phyloP scores from a whole-genome alignment of 2,113 vertebrate genomes.

The Microcebus murinus region DNA sequence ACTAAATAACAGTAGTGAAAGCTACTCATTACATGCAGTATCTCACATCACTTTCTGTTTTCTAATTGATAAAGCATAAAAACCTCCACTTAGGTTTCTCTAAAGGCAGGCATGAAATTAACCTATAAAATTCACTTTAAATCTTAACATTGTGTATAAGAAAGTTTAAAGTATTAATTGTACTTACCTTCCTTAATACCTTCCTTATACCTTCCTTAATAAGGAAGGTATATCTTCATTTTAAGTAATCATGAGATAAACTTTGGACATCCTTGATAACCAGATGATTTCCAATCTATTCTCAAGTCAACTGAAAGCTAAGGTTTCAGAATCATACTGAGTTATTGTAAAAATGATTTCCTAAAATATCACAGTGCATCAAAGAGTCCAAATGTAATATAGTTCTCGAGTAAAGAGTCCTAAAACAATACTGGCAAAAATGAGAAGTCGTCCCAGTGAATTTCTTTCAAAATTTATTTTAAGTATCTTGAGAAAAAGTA shows the following conservation, averaged over 20 bases:
- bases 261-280: neutral
- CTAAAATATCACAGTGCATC: neutral
- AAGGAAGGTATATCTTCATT: neutral
- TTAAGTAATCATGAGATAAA: neutral
- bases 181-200: neutral
- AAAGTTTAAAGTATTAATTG: neutral
- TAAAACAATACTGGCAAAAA: neutral
- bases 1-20: neutral
- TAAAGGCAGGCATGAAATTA: neutral
- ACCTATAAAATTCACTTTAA: neutral
- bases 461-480: neutral
- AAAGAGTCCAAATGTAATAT: neutral
- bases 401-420: neutral
- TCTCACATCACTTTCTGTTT: neutral
- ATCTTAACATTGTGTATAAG: neutral
- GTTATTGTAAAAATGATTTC: slow-evolving; percentile 14
- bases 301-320: neutral
- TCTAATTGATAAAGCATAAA: neutral
- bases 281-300: neutral
- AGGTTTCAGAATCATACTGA: neutral
- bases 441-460: neutral
- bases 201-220: neutral
- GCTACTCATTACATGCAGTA: neutral
- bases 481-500: neutral
- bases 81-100: neutral